Base-by-base conservation (phyloP, 2,797 vertebrate genomes). In the Tangara arthus region DNA sequence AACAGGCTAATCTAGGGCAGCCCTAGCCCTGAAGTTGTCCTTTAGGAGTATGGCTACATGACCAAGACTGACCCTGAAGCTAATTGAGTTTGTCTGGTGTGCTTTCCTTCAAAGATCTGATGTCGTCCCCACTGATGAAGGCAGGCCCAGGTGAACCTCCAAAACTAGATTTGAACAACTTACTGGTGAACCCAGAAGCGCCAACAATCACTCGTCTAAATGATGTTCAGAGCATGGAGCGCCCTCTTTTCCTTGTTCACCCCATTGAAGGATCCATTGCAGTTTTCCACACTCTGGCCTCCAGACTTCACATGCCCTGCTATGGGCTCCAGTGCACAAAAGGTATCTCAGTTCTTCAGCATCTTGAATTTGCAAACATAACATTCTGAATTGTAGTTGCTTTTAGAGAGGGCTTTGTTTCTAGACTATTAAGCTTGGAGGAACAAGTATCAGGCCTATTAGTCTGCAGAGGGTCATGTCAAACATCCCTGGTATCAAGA, bases 291-390 rank as follows among this genome's bases (percentile, higher is more conserved):
- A 98, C 97, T 6, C 98, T 99, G 3, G 98, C 99, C 3, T 96
- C 98, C 97, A 98, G 97, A 95, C 99, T 99, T 44, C 98, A 97
- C 8, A 66, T 99, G 79, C 99, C 99, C 24, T 99, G 99, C 97
- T 99, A 99, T 1, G 99, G 99, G 63, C 97, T 99, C 42, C 99
- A 99, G 97, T 99, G 99, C 97, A 99, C 99, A 12, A 98, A 98
- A 98, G 99, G 99, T 99, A 98, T 47, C 21, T 64, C 30, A 20
- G 32, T 83, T 90, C 39, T 94, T 93, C 28, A 35, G 47, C 28
- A n/a, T 83, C 37, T 55, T 69, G n/a, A 81, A 34, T 87, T 61
- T 71, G 32, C 75, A 83, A 75, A 59, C 9, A 8, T 39, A 76
- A 57, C 28, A 28, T 52, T 77, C 65, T 59, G 63, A 41, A 39